Percentiles rank a stretch among this genome's conserved stretches.
Evolutionary conservation across 2,797 vertebrate species (phyloP).

Genomic region (Ctenopoma kingsleyae): DNA sequence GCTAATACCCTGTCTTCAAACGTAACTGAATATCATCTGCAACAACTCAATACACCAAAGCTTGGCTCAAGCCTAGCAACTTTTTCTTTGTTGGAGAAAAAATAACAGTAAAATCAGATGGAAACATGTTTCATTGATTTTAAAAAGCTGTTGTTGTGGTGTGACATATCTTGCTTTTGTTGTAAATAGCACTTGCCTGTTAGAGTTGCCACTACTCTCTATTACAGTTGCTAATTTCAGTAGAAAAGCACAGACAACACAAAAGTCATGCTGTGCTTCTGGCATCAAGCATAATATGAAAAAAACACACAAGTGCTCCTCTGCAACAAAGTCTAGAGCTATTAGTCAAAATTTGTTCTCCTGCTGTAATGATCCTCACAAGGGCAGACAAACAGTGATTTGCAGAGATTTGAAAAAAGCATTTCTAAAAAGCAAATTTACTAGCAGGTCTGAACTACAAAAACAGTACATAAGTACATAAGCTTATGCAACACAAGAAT

Average conservation of each 20-base stretch:
- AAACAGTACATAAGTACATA: neutral
- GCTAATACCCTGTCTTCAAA: slow-evolving; percentile 46
- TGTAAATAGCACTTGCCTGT: slow-evolving; percentile 26
- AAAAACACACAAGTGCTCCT: slow-evolving; percentile 32
- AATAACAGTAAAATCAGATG: slow-evolving; percentile 24
- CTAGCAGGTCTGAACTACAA: neutral
- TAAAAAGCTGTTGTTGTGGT: slow-evolving; percentile 23
- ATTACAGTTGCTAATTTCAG: slow-evolving; percentile 44
- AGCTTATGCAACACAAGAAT: neutral
- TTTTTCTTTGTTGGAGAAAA: slow-evolving; percentile 4
- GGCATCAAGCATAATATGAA: slow-evolving; percentile 36
- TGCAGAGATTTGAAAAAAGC: neutral
- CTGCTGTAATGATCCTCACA: slow-evolving; percentile 36
- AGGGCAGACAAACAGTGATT: slow-evolving; percentile 21
- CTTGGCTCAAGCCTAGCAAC: slow-evolving; percentile 9
- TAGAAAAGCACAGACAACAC: slow-evolving; percentile 37
- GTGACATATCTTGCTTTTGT: slow-evolving; percentile 27
- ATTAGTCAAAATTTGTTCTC: slow-evolving; percentile 45
- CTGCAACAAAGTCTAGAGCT: slow-evolving; percentile 47
- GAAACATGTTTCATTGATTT: slow-evolving; percentile 36
- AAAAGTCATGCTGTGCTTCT: slow-evolving; percentile 37
- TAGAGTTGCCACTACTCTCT: slow-evolving; percentile 32
- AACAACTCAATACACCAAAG: slow-evolving; percentile 33
- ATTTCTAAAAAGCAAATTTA: slow-evolving; percentile 6
- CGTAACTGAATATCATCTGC: slow-evolving; percentile 50